Evolutionary conservation across 2,888 invertebrate species (phyloP).

Genomic region (Eilema depressum): DNA sequence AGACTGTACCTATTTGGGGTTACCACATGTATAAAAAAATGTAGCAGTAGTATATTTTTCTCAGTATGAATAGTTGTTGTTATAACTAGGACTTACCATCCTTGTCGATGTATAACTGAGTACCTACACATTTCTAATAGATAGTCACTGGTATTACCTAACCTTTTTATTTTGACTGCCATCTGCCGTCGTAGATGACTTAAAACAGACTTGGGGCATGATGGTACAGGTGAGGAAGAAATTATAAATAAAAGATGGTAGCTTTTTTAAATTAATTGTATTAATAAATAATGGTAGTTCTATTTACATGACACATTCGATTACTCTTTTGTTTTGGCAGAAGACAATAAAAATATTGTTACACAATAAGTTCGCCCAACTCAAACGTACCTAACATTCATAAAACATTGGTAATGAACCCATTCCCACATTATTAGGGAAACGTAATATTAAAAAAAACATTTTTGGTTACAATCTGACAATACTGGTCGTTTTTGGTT

Average conservation of each 20-base stretch:
- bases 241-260: constrained; percentile 67
- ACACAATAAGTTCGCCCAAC: constrained; percentile 72
- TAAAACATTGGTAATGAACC: constrained; percentile 75
- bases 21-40: no score
- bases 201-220: no score
- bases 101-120: no score
- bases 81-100: no score
- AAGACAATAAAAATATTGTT: constrained; percentile 86
- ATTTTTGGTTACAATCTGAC: constrained; percentile 79
- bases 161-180: no score
- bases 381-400: constrained; percentile 60
- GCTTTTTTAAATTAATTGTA: constrained; percentile 84
- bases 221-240: constrained; percentile 9
- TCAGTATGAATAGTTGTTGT: no score
- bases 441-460: constrained; percentile 56
- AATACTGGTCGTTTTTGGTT: constrained; percentile 85
- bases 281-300: constrained; percentile 88
- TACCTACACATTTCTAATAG: no score
- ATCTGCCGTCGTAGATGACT: no score
- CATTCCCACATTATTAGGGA: constrained; percentile 61
- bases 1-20: no score
- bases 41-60: no score
- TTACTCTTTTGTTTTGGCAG: constrained; percentile 87
- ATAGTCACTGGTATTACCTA: no score
- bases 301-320: constrained; percentile 87